Evolutionary conservation across 2,113 vertebrate species (phyloP).

Genomic region (Burhinus bistriatus): DNA sequence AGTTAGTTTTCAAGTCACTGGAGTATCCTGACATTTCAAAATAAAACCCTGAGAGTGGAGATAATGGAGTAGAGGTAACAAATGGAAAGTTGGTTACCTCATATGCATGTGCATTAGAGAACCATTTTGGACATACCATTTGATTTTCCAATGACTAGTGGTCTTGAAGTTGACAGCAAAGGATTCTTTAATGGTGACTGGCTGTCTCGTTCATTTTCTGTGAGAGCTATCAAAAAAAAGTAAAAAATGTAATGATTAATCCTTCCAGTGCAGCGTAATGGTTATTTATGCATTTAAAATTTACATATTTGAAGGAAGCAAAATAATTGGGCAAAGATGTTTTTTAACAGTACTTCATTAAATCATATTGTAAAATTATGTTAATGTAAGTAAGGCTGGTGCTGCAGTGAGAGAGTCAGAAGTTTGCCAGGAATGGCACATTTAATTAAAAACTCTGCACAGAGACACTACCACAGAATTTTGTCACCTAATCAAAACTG

Average conservation of each 20-base stretch:
- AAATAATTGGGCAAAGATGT: background rate
- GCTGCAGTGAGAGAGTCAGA: background rate
- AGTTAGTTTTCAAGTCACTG: background rate
- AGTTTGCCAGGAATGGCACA: background rate
- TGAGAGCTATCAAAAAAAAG: constrained; percentile 78
- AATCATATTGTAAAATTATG: background rate
- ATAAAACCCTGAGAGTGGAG: background rate
- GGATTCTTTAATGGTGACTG: constrained; percentile 84
- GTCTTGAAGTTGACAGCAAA: constrained; percentile 85
- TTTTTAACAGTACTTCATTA: background rate
- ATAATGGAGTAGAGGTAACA: background rate
- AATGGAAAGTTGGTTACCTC: background rate
- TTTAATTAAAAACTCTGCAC: background rate
- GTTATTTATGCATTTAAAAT: background rate
- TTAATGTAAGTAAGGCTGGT: background rate
- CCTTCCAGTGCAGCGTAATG: background rate
- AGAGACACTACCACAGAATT: background rate
- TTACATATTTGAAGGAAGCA: background rate
- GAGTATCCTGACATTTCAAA: background rate
- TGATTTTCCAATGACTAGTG: constrained; percentile 81
- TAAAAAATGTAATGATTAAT: background rate
- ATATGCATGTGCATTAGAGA: fast-evolving
- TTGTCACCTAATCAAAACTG: background rate
- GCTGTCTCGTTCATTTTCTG: constrained; percentile 83
- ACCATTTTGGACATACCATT: constrained; percentile 68